Base-by-base conservation (phyloP, 2,113 vertebrate species). In the Clupea harengus region DNA sequence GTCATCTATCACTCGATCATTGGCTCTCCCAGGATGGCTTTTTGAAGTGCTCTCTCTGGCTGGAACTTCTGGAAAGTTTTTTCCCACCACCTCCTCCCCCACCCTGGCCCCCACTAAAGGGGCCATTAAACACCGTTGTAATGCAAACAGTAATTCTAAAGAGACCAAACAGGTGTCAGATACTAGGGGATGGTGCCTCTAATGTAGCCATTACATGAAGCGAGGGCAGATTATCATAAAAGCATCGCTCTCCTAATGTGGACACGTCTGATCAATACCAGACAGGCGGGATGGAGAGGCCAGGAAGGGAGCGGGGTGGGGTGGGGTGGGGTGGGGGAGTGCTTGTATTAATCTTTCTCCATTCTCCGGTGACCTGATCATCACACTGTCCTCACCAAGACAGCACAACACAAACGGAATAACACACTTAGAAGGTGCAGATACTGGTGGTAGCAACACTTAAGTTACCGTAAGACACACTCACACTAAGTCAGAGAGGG, bases 181-280 rank as follows among this genome's bases (percentile, higher is more conserved):
- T 94, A 91, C 86, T 84, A 89, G 92, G 91, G 93, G 92, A 89
- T 92, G 92, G 93, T 92, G 92, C 89, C 87, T 94, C 94, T 95
- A 95, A 95, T 95, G 94, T 91, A 95, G 93, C 93, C 94, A 94
- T 95, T 95, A 95, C 88, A 91, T 93, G 91, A 92, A 90, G 92
- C 83, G 87, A 88, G 87, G 85, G 89, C 87, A 91, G 93, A 96
- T 96, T 94, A 96, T 95, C 93, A 95, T 96, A 95, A 95, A 95
- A 95, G 95, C 95, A 93, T 94, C 92, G 91, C 92, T 92, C 89
- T 88, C 93, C 94, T 95, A 94, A 95, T 95, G 95, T 92, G 92
- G 90, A 93, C 91, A 91, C 85, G 91, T 92, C 93, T 95, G 93
- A 95, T 96, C 95, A 95, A 95, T 95, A 95, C 91, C 93, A 95